Base-by-base conservation (phyloP, 2,888 invertebrate genomes). In the Craniophora ligustri region DNA sequence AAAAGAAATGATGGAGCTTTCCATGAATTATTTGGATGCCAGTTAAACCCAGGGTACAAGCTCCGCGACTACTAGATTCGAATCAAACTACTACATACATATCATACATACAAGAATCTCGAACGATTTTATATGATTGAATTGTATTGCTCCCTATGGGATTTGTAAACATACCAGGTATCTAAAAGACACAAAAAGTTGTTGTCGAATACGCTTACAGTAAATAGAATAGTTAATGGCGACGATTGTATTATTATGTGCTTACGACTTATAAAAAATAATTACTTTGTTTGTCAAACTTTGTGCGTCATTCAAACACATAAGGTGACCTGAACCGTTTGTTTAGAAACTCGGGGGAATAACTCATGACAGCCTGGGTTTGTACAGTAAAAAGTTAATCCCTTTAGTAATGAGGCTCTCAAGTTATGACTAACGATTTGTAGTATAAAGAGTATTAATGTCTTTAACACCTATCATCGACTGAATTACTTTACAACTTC, bases 371-470 rank as follows among this genome's bases (percentile, higher is more conserved):
- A 41, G 16, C 3, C 34, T 56, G 62, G 46, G 32, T 45, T 57
- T 36, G 5, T 2, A 30, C 50, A 63, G 8, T 0, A 63, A 63
- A 63, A 64, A 54, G 28, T 5, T 46, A 67, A 63, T 55, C 58
- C 49, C 28, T 23, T 47, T 32, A 44, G 34, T 38, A 50, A 63
- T 58, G 44, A 14, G 40, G 31, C 8, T 34, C 19, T 48, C 35
- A 6, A 40, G 11, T 7, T 23, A 21, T 31, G 26, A 6, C 8
- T 28, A 11, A 15, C 31, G 36, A 40, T 45, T 23, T n/a, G n/a
- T n/a, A n/a, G n/a, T n/a, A n/a, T n/a, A n/a, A n/a, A n/a, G n/a
- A 26, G 11, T 11, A n/a, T n/a, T 5, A 5, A 3, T 13, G 4
- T 30, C 13, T 30, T 30, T 13, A 19, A n/a, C n/a, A n/a, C n/a